Conservation (phyloP, 1,140 invertebrate genomes). For the Gyrodactylus salaris region DNA sequence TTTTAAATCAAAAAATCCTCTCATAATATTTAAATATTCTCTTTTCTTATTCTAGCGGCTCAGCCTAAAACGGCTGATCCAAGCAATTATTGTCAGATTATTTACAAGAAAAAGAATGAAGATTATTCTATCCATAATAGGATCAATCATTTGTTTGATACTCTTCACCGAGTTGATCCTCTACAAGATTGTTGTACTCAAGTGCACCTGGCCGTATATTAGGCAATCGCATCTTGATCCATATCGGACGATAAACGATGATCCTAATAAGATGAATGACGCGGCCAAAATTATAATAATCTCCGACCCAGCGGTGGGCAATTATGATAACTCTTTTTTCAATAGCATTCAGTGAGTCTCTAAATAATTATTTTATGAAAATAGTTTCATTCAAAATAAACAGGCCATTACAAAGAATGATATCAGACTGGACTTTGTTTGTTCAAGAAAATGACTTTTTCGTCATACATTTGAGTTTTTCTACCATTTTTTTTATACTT, state of each 20-base stretch:
- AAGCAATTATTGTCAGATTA: neutral
- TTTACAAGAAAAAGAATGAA: neutral
- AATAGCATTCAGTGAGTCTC: neutral
- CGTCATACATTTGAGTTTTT: neutral
- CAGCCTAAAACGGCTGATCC: neutral
- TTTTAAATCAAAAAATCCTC: too few species aligned
- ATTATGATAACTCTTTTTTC: neutral
- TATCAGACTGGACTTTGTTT: too few species aligned
- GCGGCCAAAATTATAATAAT: neutral
- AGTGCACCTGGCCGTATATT: neutral
- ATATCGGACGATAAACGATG: neutral
- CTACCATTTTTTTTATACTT: neutral
- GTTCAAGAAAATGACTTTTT: neutral
- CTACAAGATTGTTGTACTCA: neutral
- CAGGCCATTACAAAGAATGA: too few species aligned
- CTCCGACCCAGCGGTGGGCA: neutral
- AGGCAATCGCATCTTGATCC: neutral
- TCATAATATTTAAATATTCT: neutral
- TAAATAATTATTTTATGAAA: neutral
- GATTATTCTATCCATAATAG: neutral
- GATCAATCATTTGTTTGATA: neutral
- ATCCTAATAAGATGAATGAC: neutral
- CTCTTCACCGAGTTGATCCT: neutral
- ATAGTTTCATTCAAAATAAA: too few species aligned
- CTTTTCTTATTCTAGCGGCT: neutral